Base-by-base conservation (phyloP, 92 coral and sea anemone genomes). In the Blastomussa wellsi region DNA sequence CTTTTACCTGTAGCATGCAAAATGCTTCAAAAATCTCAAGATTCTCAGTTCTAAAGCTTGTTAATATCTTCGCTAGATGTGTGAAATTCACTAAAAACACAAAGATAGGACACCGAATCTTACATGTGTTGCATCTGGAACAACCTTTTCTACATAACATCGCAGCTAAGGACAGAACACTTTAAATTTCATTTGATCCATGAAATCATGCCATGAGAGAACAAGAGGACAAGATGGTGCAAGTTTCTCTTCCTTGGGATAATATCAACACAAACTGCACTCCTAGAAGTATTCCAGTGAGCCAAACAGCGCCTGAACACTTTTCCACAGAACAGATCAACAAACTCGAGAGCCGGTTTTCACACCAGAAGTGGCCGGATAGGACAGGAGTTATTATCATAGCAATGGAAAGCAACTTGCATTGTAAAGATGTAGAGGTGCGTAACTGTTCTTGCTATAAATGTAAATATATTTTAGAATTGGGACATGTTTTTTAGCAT, bases 351-450 rank as follows among this genome's bases (percentile, higher is more conserved):
- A 90, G 89, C 81, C 90, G 85, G 74, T 94, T 94, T 81, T 72
- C 83, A 49, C 85, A 91, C 53, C 94, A 92, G 65, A 94, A 94
- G 85, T 94, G 98, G 98, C 98, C 95, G 17, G 98, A 94, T 79
- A 90, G 76, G 68, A 80, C 90, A 36, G 90, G 86, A 24, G 79
- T 94, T 47, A 88, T 87, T 76, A 88, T 94, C 70, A 89, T 94
- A 65, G 98, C 95, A 7, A 86, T 94, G 90, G 98, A 94, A 48
- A 79, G 98, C 81, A 94, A 94, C 76, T 82, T 94, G 89, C 81
- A 79, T 0, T 83, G 79, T 68, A 82, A 81, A 57, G 95, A 94
- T 80, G 93, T 94, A 1, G 90, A 92, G 98, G 98, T 92, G 13
- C 28, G 33, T 24, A 6, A 0, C 7, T n/a, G 19, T 59, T n/a